These are phyloP conservation scores for Drosophila prolongata DNA, from an alignment of 2,888 invertebrate species.

Conservation along the genomic window DNA sequence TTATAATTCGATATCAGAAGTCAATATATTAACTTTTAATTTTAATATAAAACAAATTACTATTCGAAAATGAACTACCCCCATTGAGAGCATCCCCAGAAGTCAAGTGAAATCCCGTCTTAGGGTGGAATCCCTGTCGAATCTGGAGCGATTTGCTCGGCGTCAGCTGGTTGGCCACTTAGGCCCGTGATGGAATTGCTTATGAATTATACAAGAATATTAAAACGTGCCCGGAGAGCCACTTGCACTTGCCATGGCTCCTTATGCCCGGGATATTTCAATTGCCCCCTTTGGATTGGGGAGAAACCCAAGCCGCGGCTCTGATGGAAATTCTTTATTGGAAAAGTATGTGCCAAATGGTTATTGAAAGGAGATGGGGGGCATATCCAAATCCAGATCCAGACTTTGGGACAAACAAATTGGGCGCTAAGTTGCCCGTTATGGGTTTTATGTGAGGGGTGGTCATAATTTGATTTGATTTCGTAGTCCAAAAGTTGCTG, in stretches of 20 bases:
- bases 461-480: slow-evolving; percentile 61
- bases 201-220: slow-evolving; percentile 84
- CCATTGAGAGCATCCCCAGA: slow-evolving; percentile 1
- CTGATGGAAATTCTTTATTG: slow-evolving; percentile 76
- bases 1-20: no score
- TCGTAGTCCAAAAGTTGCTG: slow-evolving; percentile 62
- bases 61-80: not conserved
- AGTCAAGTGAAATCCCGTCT: slow-evolving; percentile 1
- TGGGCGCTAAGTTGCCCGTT: slow-evolving; percentile 78
- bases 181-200: slow-evolving; percentile 84
- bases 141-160: slow-evolving; percentile 54
- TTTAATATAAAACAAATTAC: no score
- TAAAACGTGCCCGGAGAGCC: slow-evolving; percentile 67
- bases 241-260: slow-evolving; percentile 27
- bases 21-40: no score
- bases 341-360: slow-evolving; percentile 80
- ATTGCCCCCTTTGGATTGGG: slow-evolving; percentile 52
- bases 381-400: slow-evolving; percentile 19
- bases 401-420: slow-evolving; percentile 64
- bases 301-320: slow-evolving; percentile 31
- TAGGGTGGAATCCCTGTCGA: slow-evolving; percentile 32
- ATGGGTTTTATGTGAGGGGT: slow-evolving; percentile 61
- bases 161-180: slow-evolving; percentile 85
- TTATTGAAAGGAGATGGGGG: slow-evolving; percentile 56
- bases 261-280: slow-evolving; percentile 60